These are phyloP conservation scores for Philotrypesis tridentata DNA, from an alignment of 1,140 invertebrate genomes.

Conservation along the genomic window DNA sequence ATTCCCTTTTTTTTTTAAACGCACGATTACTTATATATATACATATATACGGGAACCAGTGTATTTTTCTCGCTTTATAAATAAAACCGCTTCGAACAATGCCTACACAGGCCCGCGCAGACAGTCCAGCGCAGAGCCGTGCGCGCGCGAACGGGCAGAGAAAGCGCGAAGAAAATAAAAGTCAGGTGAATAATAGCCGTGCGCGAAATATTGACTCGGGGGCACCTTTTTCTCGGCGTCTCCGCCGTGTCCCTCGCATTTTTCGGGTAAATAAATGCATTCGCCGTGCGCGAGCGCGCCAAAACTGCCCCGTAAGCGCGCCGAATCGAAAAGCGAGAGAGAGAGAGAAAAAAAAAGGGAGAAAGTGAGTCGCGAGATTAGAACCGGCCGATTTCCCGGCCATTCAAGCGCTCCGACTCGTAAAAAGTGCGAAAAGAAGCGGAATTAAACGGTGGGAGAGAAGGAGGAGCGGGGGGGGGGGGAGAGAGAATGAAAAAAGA, in stretches of 20 bases:
- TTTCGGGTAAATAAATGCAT: conserved; percentile 28
- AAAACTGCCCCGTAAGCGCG: conserved; percentile 14
- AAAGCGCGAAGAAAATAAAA: not conserved
- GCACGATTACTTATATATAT: too few relatives aligned
- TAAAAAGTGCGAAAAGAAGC: conserved; percentile 4
- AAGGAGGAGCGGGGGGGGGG: not conserved
- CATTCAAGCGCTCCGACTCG: conserved; percentile 16
- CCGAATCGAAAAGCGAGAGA: not conserved
- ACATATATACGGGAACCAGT: too few relatives aligned
- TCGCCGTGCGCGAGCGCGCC: not conserved
- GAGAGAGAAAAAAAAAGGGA: too few relatives aligned
- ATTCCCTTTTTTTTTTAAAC: too few relatives aligned
- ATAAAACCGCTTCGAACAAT: too few relatives aligned
- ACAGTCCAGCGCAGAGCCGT: too few relatives aligned
- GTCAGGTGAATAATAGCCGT: not conserved
- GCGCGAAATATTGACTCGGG: conserved; percentile 3
- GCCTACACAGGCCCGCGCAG: too few relatives aligned
- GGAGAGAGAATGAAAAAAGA: not conserved
- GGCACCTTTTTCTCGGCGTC: not conserved
- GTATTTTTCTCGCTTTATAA: too few relatives aligned
- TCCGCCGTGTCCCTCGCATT: not conserved
- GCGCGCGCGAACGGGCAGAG: not conserved
- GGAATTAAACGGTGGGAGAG: not conserved
- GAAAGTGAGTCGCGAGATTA: conserved; percentile 2
- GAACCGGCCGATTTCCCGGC: conserved; percentile 19